A percentile compares a stretch with the other conserved stretches of the same genome.
Conservation (phyloP, 2,113 vertebrate species). For the Sapayoa aenigma region DNA sequence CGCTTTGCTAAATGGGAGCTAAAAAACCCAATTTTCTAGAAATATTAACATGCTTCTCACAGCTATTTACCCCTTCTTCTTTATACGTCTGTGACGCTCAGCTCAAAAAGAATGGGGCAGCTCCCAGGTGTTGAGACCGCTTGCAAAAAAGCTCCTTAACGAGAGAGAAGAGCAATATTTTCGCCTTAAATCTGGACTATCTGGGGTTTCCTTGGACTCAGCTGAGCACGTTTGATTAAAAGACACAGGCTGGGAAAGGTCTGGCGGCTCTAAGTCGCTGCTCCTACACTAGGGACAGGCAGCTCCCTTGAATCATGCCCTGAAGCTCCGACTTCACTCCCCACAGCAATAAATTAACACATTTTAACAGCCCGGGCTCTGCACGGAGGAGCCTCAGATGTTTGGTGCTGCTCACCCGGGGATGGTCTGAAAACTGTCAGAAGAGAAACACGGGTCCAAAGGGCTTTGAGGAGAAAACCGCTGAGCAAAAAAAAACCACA, state of each 20-base stretch:
- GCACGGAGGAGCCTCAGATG: background rate
- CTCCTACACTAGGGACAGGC: background rate
- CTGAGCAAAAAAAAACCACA: background rate
- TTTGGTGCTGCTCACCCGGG: background rate
- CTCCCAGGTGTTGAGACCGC: background rate
- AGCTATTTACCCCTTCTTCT: background rate
- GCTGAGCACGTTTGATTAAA: background rate
- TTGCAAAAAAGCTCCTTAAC: background rate
- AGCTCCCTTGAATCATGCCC: background rate
- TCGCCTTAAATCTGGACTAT: background rate
- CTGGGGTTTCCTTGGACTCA: background rate
- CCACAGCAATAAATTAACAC: background rate
- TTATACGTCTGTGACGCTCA: fast-evolving
- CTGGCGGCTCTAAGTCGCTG: fast-evolving
- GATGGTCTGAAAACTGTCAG: background rate
- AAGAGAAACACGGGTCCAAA: background rate
- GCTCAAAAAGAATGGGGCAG: background rate
- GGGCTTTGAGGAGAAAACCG: background rate
- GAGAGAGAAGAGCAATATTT: background rate
- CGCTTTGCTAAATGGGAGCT: background rate
- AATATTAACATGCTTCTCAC: background rate
- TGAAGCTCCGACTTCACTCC: background rate
- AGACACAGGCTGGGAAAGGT: background rate
- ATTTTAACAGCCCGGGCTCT: background rate
- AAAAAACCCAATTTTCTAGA: background rate